Evolutionary conservation across 2,888 invertebrate species (phyloP).

Genomic region (Drosophila borborema): DNA sequence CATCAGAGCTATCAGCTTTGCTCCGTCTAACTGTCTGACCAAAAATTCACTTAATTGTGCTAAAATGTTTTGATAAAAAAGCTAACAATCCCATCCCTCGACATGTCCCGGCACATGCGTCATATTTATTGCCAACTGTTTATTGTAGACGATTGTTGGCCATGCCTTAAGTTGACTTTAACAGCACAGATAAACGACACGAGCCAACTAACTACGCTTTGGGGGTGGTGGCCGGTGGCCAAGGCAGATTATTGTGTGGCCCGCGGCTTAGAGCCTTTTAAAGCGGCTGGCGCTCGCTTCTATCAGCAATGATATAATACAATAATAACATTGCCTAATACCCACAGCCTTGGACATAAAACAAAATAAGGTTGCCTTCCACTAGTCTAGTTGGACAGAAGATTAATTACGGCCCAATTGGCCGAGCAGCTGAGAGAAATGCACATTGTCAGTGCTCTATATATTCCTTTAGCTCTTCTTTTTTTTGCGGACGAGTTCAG

Average conservation of each 20-base stretch:
- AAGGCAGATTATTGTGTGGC: conserved; percentile 15
- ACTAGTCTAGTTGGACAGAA: conserved; percentile 41
- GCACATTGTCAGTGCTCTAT: conserved; percentile 13
- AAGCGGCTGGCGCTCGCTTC: not conserved
- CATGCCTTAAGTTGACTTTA: conserved; percentile 57
- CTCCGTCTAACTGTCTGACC: conserved; percentile 37
- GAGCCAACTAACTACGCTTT: conserved; percentile 12
- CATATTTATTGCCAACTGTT: conserved; percentile 46
- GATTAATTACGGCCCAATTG: conserved; percentile 76
- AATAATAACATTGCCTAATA: conserved; percentile 45
- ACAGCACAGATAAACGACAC: conserved; percentile 53
- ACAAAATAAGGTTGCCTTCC: not conserved
- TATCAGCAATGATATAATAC: conserved; percentile 28
- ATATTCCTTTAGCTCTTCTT: not conserved
- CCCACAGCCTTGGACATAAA: conserved; percentile 46
- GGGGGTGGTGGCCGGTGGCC: not conserved
- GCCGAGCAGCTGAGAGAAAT: conserved; percentile 39
- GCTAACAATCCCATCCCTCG: conserved; percentile 17
- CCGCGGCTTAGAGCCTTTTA: conserved; percentile 50
- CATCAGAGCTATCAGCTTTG: conserved; percentile 31
- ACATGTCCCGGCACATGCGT: conserved; percentile 47
- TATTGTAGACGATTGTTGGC: conserved; percentile 50
- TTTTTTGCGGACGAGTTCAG: conserved; percentile 27
- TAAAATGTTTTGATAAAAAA: conserved; percentile 62
- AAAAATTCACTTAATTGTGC: conserved; percentile 67